Evolutionary conservation across 2,888 invertebrate species (phyloP).

Genomic region (Hirudinaria manillensis): DNA sequence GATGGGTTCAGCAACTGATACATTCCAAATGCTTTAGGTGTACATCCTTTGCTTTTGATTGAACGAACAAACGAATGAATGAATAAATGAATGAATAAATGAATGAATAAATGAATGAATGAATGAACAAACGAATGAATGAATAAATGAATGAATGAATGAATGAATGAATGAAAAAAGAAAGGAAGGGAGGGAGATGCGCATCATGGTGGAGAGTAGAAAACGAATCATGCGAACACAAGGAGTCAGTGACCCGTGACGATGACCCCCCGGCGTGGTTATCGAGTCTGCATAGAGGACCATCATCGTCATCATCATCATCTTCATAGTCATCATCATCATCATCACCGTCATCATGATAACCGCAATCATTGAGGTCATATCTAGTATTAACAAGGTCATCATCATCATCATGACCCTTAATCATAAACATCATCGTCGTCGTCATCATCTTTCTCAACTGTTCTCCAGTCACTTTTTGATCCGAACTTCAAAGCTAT

Average conservation of each 20-base stretch:
- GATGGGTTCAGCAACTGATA: too few species aligned
- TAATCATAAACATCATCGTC: slow-evolving; percentile 14
- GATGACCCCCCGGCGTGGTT: too few species aligned
- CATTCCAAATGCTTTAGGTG: too few species aligned
- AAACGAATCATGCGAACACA: neutral
- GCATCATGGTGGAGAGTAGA: neutral
- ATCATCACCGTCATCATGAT: slow-evolving; percentile 26
- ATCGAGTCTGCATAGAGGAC: neutral
- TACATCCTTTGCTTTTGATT: too few species aligned
- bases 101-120: too few species aligned
- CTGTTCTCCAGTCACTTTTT: too few species aligned
- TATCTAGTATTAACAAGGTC: neutral
- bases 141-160: neutral
- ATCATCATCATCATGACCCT: slow-evolving; percentile 21
- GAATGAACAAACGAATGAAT: neutral
- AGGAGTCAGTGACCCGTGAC: neutral
- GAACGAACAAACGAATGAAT: too few species aligned
- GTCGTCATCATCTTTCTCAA: slow-evolving; percentile 23
- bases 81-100: too few species aligned
- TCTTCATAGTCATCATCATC: slow-evolving; percentile 11
- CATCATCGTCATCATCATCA: slow-evolving; percentile 10
- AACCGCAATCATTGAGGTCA: slow-evolving; percentile 4
- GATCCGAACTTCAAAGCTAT: too few species aligned
- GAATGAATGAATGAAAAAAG: neutral
- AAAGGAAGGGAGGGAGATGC: neutral